A percentile compares a stretch with the other conserved stretches of the same genome.
Evolutionary conservation across 2,888 invertebrate species (phyloP).

Genomic region (Neoaliturus tenellus): DNA sequence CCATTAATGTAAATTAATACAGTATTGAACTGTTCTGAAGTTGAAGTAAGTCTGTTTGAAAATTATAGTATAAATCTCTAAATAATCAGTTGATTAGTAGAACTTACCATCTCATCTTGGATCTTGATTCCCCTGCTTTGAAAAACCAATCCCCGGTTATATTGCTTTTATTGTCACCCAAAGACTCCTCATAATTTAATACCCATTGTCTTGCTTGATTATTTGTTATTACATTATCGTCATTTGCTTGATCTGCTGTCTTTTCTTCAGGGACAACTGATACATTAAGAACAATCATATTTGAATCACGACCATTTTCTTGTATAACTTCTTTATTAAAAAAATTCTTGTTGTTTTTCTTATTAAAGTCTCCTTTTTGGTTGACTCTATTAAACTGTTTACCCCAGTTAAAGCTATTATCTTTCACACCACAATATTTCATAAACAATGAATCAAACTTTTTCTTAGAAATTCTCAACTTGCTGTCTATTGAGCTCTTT

Average conservation of each 20-base stretch:
- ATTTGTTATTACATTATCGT: not conserved
- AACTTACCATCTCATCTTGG: slow-evolving; percentile 25
- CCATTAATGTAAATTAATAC: no score
- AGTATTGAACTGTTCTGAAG: no score
- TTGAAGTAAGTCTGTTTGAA: no score
- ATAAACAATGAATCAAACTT: slow-evolving; percentile 1
- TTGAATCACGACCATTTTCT: not conserved
- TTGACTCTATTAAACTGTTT: not conserved
- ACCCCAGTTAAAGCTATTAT: not conserved
- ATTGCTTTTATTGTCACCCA: slow-evolving; percentile 10
- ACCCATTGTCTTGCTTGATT: slow-evolving; percentile 9
- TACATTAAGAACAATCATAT: not conserved
- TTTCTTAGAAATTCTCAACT: not conserved
- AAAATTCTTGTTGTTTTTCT: slow-evolving; percentile 4
- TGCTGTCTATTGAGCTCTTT: not conserved
- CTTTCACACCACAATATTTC: slow-evolving; percentile 18
- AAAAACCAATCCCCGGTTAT: slow-evolving; percentile 24
- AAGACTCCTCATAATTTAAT: not conserved
- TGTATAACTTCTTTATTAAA: not conserved
- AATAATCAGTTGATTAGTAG: no score
- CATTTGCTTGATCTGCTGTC: not conserved
- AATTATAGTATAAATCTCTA: no score
- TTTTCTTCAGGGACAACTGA: not conserved
- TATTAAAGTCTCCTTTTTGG: not conserved
- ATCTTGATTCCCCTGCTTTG: slow-evolving; percentile 27